Percentiles rank a stretch among this genome's conserved stretches.
Evolutionary conservation across 2,113 vertebrate species (phyloP).

Genomic region (Paratilapia polleni): DNA sequence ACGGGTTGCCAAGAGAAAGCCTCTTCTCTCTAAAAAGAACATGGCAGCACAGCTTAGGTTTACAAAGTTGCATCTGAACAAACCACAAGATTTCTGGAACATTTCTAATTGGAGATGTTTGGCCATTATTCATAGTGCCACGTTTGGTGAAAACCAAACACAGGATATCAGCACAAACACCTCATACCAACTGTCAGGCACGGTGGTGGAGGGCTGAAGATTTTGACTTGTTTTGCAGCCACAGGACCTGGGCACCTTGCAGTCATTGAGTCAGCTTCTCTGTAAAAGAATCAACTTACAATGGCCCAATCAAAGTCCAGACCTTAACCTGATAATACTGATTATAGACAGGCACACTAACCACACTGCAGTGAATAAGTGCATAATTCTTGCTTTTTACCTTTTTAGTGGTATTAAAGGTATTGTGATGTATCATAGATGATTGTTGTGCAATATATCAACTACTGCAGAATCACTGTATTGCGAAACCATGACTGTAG

Average conservation of each 20-base stretch:
- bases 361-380: background rate
- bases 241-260: no score
- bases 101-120: background rate
- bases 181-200: no score
- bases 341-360: background rate
- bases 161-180: background rate
- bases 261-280: no score
- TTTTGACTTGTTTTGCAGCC: no score
- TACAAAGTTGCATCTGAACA: background rate
- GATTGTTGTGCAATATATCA: background rate
- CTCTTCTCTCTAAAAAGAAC: no score
- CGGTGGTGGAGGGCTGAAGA: no score
- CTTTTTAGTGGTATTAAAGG: no score
- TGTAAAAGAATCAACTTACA: background rate
- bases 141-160: background rate
- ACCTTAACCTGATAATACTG: background rate
- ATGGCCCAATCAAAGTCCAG: background rate
- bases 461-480: background rate
- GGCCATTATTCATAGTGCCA: background rate
- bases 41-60: no score
- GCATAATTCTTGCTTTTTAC: no score
- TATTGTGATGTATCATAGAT: background rate
- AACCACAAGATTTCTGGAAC: no score
- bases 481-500: background rate
- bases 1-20: no score